Base-by-base conservation (phyloP, 2,113 vertebrate species). In the Corythoichthys haematopterus region DNA sequence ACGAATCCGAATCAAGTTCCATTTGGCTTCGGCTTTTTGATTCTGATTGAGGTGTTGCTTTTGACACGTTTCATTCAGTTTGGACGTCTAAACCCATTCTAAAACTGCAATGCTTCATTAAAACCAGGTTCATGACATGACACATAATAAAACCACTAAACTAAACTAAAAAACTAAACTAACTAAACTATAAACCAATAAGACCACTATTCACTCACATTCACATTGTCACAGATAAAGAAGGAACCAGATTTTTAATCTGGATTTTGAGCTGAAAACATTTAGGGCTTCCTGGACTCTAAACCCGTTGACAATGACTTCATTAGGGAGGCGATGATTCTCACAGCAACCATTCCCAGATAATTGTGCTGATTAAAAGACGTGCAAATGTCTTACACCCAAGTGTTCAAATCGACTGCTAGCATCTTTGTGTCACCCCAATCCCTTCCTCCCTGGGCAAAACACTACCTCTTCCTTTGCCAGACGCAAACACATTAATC, bases 321-420 rank as follows among this genome's bases (percentile, higher is more conserved):
- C 78, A 84, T 87, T 80, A 84, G 70, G 10, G 15, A 77, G 77
- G 82, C 78, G 85, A 81, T 64, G 70, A 75, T 35, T 40, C 80
- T 62, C 0, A 36, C 65, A 65, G 69, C 28, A 75, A 75, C 71
- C 75, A 47, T 61, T 71, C 78, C 75, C 60, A 71, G 80, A 74
- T 85, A 71, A 84, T 78, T 80, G 77, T 72, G 61, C 69, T 68
- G 79, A 78, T 85, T 85, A 76, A 68, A 76, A 65, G 65, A 80
- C 3, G 85, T 87, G 85, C 84, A 79, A 86, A 84, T 15, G 84
- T 82, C 79, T 86, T 69, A 47, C 80, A 59, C 79, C 60, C 0
- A 56, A 68, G 66, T 77, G 74, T 59, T 66, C 43, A 2, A 65
- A 15, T 57, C 58, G 20, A 33, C 43, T 63, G 64, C 48, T 14